Conservation (phyloP, 2,113 vertebrate species). For the Onychorhynchus coronatus region DNA sequence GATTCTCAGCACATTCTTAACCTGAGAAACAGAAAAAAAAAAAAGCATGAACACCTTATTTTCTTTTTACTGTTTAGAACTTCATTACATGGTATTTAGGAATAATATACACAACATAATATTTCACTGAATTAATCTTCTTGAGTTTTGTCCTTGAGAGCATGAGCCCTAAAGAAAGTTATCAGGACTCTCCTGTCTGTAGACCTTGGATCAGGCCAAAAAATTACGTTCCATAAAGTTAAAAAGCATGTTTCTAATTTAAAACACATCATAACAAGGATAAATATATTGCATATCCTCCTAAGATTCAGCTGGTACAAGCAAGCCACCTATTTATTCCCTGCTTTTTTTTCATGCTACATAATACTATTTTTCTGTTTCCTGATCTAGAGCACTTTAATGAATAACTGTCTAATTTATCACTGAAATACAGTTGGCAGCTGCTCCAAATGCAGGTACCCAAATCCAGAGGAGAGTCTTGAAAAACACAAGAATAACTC, state of each 20-base stretch:
- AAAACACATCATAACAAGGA: background rate
- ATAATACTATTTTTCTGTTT: background rate
- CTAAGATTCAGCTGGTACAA: background rate
- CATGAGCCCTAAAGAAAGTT: background rate
- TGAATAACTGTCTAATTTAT: background rate
- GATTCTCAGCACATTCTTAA: background rate
- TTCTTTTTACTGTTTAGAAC: background rate
- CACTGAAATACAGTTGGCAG: background rate
- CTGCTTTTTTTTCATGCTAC: background rate
- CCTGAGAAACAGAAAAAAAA: background rate
- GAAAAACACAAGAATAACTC: background rate
- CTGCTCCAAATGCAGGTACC: background rate
- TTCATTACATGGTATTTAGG: background rate
- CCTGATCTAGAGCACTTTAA: background rate
- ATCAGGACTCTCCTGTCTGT: background rate
- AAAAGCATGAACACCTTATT: accelerated
- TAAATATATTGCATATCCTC: background rate
- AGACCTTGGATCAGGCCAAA: background rate
- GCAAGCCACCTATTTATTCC: background rate
- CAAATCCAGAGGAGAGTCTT: background rate
- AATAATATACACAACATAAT: background rate
- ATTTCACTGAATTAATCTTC: background rate
- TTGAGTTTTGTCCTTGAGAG: background rate
- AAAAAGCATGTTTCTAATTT: background rate
- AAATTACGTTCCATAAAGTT: background rate